Evolutionary conservation across 2,797 vertebrate species (phyloP), one percentile per base, ranked within the genome.

Genomic region (Jordanella pulchra): DNA sequence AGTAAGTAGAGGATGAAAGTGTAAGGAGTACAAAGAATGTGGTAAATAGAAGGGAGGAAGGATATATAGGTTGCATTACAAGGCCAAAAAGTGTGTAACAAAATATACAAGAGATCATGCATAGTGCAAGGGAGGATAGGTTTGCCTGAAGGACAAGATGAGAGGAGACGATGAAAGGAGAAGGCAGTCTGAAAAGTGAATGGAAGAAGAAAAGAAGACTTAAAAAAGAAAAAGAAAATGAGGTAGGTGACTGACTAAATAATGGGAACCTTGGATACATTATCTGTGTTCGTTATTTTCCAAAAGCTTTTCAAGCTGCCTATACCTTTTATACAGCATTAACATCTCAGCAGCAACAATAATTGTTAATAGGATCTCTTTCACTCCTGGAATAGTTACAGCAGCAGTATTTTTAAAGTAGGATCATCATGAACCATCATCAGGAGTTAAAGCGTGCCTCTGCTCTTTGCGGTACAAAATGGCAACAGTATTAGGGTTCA

Each of bases 401-500:
- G 11, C 6, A 67, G 50, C 32, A 32, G 25, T n/a, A 21, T 30
- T 32, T 27, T 18, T 44, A 69, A 73, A 66, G 27, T 44, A 58
- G 28, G 50, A 25, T 67, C 6, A 54, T 65, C 30, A 53, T 72
- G 54, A 71, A 35, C 13, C 48, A 76, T 56, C 17, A 69, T 56
- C 28, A 51, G 51, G 71, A 47, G 48, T 50, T 61, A 69, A 51
- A 71, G 71, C 71, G 63, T 45, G 7, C 61, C 7, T 14, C 68
- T 69, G 61, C 69, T 72, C 39, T 67, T 10, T 45, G 30, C 56
- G 53, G 54, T 47, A 67, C 32, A 73, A 71, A 69, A 82, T 69
- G 64, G 53, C 70, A 45, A n/a, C 58, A 68, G 44, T 77, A 84
- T 89, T 75, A 87, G 74, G 30, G 30, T 53, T 47, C 14, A 56